Evolutionary conservation across 2,797 vertebrate species (phyloP).

Genomic region (Florisuga fusca): DNA sequence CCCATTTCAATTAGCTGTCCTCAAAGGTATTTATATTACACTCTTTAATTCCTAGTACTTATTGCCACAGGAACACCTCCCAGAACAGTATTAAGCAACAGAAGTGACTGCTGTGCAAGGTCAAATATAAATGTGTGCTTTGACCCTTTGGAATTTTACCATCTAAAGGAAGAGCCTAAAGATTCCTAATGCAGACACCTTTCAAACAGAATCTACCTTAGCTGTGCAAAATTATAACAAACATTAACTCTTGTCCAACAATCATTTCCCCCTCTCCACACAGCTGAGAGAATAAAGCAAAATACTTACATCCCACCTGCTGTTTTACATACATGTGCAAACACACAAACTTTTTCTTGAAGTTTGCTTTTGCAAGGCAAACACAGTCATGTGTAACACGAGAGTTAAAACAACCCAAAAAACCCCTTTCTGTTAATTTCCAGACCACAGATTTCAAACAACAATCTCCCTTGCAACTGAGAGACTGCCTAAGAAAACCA

Average conservation of each 20-base stretch:
- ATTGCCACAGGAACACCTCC: neutral
- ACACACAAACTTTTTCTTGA: neutral
- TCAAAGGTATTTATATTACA: neutral
- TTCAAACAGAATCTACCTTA: neutral
- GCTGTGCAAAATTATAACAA: neutral
- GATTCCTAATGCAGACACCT: neutral
- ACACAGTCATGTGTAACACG: neutral
- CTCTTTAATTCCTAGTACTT: neutral
- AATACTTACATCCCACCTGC: neutral
- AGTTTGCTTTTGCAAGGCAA: neutral
- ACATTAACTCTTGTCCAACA: neutral
- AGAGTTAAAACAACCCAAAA: neutral
- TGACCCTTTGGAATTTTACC: neutral
- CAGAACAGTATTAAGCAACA: neutral
- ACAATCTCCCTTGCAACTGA: neutral
- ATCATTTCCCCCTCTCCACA: accelerated
- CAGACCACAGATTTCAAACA: neutral
- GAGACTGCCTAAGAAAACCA: neutral
- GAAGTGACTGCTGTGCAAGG: neutral
- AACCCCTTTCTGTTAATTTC: neutral
- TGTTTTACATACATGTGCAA: neutral
- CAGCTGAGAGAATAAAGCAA: neutral
- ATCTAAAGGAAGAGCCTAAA: neutral
- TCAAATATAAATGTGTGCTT: neutral
- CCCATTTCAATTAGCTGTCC: neutral